Evolutionary conservation across 2,113 vertebrate species (phyloP).

Genomic region (Etheostoma spectabile): DNA sequence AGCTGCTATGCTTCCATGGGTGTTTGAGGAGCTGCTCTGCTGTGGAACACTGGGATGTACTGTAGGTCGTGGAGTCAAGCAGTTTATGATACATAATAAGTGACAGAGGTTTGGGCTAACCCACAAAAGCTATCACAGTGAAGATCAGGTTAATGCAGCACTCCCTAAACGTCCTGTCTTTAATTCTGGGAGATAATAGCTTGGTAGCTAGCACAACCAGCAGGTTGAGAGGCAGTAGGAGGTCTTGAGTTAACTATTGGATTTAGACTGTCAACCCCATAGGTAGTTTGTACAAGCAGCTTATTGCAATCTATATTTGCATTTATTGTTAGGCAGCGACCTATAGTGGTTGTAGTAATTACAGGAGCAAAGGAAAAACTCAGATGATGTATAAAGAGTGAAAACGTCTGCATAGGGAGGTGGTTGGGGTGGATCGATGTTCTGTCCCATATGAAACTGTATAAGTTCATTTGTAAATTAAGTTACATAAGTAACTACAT

Average conservation of each 20-base stretch:
- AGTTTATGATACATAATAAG: constrained; percentile 31
- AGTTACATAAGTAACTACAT: too few relatives aligned
- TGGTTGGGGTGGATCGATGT: too few relatives aligned
- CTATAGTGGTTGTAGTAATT: too few relatives aligned
- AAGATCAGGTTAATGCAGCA: constrained; percentile 5
- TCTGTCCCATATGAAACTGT: too few relatives aligned
- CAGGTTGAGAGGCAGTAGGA: not conserved
- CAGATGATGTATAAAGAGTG: too few relatives aligned
- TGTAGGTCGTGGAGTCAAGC: constrained; percentile 13
- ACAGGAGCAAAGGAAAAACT: too few relatives aligned
- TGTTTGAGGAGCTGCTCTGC: constrained; percentile 33
- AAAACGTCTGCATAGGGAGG: too few relatives aligned
- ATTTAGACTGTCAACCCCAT: not conserved
- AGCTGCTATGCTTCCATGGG: constrained; percentile 23
- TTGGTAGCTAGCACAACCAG: not conserved
- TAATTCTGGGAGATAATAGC: not conserved
- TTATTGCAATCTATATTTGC: too few relatives aligned
- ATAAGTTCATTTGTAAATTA: too few relatives aligned
- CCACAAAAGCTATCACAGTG: not conserved
- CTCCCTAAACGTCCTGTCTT: not conserved
- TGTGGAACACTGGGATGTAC: constrained; percentile 14
- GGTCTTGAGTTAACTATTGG: not conserved
- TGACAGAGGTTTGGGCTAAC: constrained; percentile 3
- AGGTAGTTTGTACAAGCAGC: too few relatives aligned
- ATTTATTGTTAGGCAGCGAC: too few relatives aligned